Conservation (phyloP, 2,797 vertebrate species). For the Lagodon rhomboides region DNA sequence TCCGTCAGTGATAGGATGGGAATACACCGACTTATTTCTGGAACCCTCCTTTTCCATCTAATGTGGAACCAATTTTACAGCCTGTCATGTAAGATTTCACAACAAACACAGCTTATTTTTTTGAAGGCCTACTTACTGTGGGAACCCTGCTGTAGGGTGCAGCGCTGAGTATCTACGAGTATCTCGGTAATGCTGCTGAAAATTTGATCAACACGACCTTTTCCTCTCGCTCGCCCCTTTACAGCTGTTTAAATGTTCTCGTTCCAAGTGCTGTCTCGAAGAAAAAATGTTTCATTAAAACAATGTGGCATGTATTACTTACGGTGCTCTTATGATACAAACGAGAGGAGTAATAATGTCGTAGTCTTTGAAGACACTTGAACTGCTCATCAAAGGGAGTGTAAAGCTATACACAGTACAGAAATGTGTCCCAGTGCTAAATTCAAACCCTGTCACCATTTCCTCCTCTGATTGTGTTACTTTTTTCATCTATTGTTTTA, state of each 20-base stretch:
- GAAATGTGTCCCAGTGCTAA: constrained; percentile 42
- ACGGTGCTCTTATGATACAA: constrained; percentile 50
- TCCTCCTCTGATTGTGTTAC: constrained; percentile 75
- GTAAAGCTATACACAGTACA: constrained; percentile 47
- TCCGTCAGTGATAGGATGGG: constrained; percentile 64
- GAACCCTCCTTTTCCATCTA: constrained; percentile 68
- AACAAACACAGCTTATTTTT: constrained; percentile 56
- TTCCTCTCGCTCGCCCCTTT: constrained; percentile 2
- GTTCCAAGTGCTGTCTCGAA: constrained; percentile 3
- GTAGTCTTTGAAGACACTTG: constrained; percentile 65
- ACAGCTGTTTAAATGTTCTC: constrained; percentile 30
- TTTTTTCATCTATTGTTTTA: constrained; percentile 77
- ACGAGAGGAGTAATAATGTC: constrained; percentile 38
- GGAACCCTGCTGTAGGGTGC: constrained; percentile 36
- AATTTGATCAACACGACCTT: constrained; percentile 39
- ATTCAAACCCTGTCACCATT: constrained; percentile 62
- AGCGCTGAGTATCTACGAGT: constrained; percentile 15
- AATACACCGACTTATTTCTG: constrained; percentile 68
- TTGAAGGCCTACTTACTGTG: constrained; percentile 39
- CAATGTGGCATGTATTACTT: constrained; percentile 54
- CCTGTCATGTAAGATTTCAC: constrained; percentile 74
- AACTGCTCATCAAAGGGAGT: constrained; percentile 59
- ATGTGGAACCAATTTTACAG: constrained; percentile 78
- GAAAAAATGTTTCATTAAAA: constrained; percentile 63
- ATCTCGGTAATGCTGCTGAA: constrained; percentile 22